Base-by-base conservation (phyloP, 2,113 vertebrate genomes). In the Syngnathus floridae region DNA sequence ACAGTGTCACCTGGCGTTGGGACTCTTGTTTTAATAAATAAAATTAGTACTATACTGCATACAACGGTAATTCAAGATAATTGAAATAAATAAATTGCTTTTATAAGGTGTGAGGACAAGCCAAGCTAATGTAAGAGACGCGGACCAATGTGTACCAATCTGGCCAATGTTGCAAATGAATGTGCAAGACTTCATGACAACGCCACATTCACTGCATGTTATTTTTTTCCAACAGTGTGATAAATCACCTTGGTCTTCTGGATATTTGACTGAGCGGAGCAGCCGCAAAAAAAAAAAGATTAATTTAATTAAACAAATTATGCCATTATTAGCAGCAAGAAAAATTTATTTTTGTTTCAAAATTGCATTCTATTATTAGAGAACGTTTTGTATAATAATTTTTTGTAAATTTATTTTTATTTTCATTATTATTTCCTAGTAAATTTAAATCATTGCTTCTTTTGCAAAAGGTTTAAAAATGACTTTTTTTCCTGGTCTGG, bases 151-250 rank as follows among this genome's bases (percentile, higher is more conserved):
- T 17, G 43, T 13, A 10, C 10, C 46, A n/a, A 19, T 69, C 64
- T 46, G 62, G 26, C 38, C 41, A 41, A 40, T 59, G 54, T 62
- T 73, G 67, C 51, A 51, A 62, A 62, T 63, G 36, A 76, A 65
- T 59, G 56, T 69, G 48, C 68, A 60, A 49, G 62, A 66, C 48
- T 64, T 70, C 38, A 62, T 67, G 65, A 52, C 65, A 63, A 56
- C 46, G 57, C 36, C 62, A 56, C 38, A 62, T 61, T 63, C 56
- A 36, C 31, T n/a, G 49, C 13, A 36, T 19, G 26, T 36, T 31
- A 31, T 31, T 31, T 31, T 70, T 51, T 56, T 62, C 17, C 36
- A 64, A 59, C 16, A 41, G 37, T 40, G 10, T 68, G 62, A 71
- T 16, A 12, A 58, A 65, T 51, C 51, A 12, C 41, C 26, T 62